Evolutionary conservation across 2,888 invertebrate genomes (phyloP), one percentile per base, ranked within the genome.

Genomic region (Brenthis hecate): DNA sequence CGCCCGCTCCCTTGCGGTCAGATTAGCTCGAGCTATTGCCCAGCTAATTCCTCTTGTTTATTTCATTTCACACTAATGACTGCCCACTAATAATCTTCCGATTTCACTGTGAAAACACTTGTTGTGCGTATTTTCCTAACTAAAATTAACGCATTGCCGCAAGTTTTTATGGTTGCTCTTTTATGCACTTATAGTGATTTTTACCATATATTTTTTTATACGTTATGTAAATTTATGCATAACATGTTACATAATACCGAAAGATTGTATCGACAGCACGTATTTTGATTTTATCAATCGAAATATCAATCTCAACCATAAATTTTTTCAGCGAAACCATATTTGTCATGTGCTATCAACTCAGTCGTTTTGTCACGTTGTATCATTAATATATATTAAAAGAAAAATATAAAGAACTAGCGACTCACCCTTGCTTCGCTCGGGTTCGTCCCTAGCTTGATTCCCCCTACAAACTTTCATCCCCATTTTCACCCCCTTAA

Each of bases 1-100:
- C 85, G 87, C 85, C 81, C 87, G 86, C 81, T 91, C 91, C 92
- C 92, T 92, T 92, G 92, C 87, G 91, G 90, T 91, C 87, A 88
- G 89, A 87, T 89, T 84, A 85, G 79, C 84, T 83, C 81, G 77
- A 83, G 79, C 86, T 85, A 86, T 89, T 83, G 85, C 81, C 83
- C 85, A 82, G 78, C 85, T 89, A 88, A 91, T 89, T 88, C 87
- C 85, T 86, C 85, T 87, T 88, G 87, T 88, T 89, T 85, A 84
- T 87, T 86, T 84, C 82, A 85, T 84, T 88, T 85, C 82, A 80
- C 82, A 83, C 82, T 85, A 86, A 85, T 86, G 77, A 78, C 75
- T 80, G 58, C 78, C 77, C 78, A 78, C 82, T 77, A 80, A 84
- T 83, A 70, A 43, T 62, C 77, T 69, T 70, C 75, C 76, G 84